Percentiles rank a stretch among this genome's conserved stretches.
These are phyloP conservation scores for Mactra quadrangularis DNA, from an alignment of 1,140 invertebrate species.

Conservation along the genomic window DNA sequence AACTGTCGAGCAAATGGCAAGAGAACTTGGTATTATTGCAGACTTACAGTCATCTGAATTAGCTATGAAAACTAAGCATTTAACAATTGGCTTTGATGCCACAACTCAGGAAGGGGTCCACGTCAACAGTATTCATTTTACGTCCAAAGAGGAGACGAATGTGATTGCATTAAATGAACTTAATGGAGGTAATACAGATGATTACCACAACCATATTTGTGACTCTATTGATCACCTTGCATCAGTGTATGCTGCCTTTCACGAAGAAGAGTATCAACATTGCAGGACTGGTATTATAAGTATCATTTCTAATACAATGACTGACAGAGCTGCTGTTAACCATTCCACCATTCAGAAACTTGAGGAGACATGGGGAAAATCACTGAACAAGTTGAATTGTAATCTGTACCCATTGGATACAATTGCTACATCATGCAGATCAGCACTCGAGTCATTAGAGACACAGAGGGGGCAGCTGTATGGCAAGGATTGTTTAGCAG, in stretches of 20 bases:
- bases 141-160: conserved; percentile 37
- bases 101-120: conserved; percentile 7
- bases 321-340: conserved; percentile 38
- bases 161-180: conserved; percentile 48
- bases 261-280: neutral
- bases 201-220: conserved; percentile 46
- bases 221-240: conserved; percentile 30
- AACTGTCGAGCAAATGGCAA: neutral
- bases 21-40: neutral
- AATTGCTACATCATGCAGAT: neutral
- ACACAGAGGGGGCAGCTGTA: neutral
- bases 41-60: neutral
- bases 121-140: conserved; percentile 58
- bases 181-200: conserved; percentile 45
- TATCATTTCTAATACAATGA: conserved; percentile 42
- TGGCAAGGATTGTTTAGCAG: conserved; percentile 41
- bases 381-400: conserved; percentile 24
- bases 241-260: conserved; percentile 10
- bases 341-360: conserved; percentile 17
- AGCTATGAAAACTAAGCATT: neutral
- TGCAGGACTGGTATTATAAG: conserved; percentile 5
- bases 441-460: conserved; percentile 4
- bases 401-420: conserved; percentile 26
- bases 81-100: neutral
- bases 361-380: conserved; percentile 7